These are phyloP conservation scores for Urocolius indicus DNA, from an alignment of 2,113 vertebrate genomes.

Conservation along the genomic window DNA sequence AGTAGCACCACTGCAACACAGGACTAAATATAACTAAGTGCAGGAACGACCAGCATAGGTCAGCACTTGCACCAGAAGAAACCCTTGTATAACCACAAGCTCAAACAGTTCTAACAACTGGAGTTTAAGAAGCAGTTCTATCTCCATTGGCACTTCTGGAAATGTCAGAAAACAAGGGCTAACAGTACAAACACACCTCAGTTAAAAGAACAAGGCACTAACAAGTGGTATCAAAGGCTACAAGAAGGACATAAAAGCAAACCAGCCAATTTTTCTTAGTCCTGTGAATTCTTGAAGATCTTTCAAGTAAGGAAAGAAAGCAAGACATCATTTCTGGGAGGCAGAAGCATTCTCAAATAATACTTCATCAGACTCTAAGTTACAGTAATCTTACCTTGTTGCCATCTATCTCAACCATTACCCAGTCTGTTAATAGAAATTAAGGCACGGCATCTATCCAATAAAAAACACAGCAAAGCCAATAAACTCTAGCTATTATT, in stretches of 20 bases:
- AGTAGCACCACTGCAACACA: neutral
- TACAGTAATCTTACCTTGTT: too few relatives aligned
- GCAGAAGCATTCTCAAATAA: too few relatives aligned
- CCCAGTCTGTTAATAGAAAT: too few relatives aligned
- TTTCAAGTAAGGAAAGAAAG: neutral
- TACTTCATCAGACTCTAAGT: too few relatives aligned
- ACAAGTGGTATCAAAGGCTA: neutral
- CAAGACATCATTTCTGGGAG: too few relatives aligned
- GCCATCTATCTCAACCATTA: too few relatives aligned
- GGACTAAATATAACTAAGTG: neutral
- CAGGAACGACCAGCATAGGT: neutral
- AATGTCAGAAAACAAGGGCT: neutral
- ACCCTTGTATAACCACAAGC: neutral
- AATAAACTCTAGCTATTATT: neutral
- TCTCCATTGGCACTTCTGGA: neutral
- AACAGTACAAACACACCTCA: neutral
- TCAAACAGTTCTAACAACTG: neutral
- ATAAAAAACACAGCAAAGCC: neutral
- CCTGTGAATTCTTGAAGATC: neutral
- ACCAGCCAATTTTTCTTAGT: neutral
- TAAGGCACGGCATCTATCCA: neutral
- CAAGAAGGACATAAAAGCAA: neutral
- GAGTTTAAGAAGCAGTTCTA: neutral
- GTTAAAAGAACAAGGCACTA: neutral
- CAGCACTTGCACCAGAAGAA: neutral